Conservation (phyloP, 2,888 invertebrate species). For the Hedychridium roseum region DNA sequence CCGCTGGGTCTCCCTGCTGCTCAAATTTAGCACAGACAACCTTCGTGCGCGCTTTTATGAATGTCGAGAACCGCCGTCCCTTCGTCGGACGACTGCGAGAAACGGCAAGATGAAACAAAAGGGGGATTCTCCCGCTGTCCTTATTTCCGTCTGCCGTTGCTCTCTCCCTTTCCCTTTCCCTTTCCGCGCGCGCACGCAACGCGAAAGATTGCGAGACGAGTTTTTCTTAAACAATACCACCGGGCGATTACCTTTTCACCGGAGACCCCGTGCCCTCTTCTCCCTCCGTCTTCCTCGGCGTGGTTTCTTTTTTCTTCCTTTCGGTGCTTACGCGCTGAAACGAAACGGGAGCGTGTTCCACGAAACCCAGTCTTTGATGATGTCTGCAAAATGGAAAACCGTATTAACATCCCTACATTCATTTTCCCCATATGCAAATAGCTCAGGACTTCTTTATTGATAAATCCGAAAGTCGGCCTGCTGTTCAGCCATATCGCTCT, state of each 20-base stretch:
- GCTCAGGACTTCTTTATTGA: too few species aligned
- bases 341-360: slow-evolving; percentile 7
- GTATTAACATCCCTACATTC: too few species aligned
- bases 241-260: slow-evolving; percentile 2
- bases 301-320: background rate
- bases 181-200: background rate
- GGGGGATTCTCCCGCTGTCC: slow-evolving; percentile 1
- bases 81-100: slow-evolving; percentile 27
- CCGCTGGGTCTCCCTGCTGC: slow-evolving; percentile 7
- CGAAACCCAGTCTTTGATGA: too few species aligned
- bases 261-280: too few species aligned
- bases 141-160: background rate
- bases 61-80: slow-evolving; percentile 24
- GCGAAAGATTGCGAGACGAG: slow-evolving; percentile 12
- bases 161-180: background rate
- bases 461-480: too few species aligned
- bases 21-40: slow-evolving; percentile 37
- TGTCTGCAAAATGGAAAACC: slow-evolving; percentile 18
- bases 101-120: slow-evolving; percentile 26
- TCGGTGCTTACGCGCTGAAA: slow-evolving; percentile 15
- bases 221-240: slow-evolving; percentile 8
- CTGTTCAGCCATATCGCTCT: too few species aligned
- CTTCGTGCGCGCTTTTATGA: slow-evolving; percentile 29
- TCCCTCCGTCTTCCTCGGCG: too few species aligned
- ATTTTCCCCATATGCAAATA: too few species aligned